Evolutionary conservation across 2,113 vertebrate genomes (phyloP).

Genomic region (Malurus alboscapulatus): DNA sequence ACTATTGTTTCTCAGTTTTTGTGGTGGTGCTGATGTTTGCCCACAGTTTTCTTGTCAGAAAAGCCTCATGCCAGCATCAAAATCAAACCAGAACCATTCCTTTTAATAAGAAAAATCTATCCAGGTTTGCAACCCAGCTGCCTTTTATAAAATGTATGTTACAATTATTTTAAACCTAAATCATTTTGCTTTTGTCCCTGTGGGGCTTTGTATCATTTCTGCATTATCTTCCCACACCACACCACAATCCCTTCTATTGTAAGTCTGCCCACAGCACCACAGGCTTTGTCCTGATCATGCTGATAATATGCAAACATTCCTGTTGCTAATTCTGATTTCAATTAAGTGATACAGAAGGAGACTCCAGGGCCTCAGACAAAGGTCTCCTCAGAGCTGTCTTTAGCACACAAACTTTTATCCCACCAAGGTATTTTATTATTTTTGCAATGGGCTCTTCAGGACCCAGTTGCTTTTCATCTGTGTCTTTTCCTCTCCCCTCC

Average conservation of each 20-base stretch:
- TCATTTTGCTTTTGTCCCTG: background rate
- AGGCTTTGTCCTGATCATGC: slow-evolving; percentile 1
- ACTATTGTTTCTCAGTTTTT: background rate
- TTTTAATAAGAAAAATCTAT: background rate
- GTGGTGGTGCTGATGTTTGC: background rate
- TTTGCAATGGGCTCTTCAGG: slow-evolving; percentile 4
- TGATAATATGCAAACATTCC: background rate
- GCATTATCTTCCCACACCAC: background rate
- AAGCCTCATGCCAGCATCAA: background rate
- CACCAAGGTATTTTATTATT: background rate
- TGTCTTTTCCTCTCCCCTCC: background rate
- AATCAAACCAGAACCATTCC: background rate
- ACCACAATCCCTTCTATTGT: background rate
- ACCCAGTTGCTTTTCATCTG: background rate
- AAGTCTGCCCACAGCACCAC: background rate
- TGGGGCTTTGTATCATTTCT: background rate
- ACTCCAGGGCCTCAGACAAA: background rate
- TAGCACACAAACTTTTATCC: background rate
- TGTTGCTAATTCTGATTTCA: slow-evolving; percentile 23
- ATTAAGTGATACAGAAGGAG: slow-evolving; percentile 21
- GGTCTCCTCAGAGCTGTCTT: background rate
- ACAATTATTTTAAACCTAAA: background rate
- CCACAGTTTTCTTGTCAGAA: background rate
- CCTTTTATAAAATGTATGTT: background rate
- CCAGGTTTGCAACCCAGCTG: background rate